Base-by-base conservation (phyloP, 2,797 vertebrate species). In the Arnoldichthys spilopterus region DNA sequence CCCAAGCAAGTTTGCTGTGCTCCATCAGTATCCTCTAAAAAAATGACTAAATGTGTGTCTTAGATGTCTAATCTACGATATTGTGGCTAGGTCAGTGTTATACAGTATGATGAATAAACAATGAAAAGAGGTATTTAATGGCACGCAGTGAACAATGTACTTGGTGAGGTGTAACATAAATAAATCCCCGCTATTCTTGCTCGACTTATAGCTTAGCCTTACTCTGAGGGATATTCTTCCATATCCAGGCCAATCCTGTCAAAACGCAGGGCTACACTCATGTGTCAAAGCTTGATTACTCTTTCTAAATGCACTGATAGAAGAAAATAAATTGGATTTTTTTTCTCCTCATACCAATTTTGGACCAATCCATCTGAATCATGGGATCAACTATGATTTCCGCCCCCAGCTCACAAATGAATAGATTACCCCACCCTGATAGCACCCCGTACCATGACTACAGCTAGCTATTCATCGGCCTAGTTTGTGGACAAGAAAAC, bases 201-300 rank as follows among this genome's bases (percentile, higher is more conserved):
- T 28, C 18, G 11, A 22, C 40, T 16, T 43, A 62, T 30, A 63
- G 56, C 32, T 15, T n/a, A 43, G 32, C 28, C 24, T 49, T 28
- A 49, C 24, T 51, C 26, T 43, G 11, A 40, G 30, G 61, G 45
- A 66, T 66, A 64, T 54, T 56, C 47, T 12, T 24, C 32, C 62
- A 40, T 76, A 67, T 66, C 47, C 74, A 66, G 71, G 74, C 16
- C 62, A 67, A 66, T 76, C 74, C 74, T 54, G 62, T 67, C 74
- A 76, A 66, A 66, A 54, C 11, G 59, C 43, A 15, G 58, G 54
- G n/a, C 61, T 34, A 37, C 47, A 54, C 61, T 74, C 61, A 40
- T 62, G 73, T 64, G 28, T 75, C 62, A 75, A 66, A 40, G 45
- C 45, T 30, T 40, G 73, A 75, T 75, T 66, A 75, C 47, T 64